Conservation (phyloP, 1,140 invertebrate genomes). For the Antheraea pernyi region DNA sequence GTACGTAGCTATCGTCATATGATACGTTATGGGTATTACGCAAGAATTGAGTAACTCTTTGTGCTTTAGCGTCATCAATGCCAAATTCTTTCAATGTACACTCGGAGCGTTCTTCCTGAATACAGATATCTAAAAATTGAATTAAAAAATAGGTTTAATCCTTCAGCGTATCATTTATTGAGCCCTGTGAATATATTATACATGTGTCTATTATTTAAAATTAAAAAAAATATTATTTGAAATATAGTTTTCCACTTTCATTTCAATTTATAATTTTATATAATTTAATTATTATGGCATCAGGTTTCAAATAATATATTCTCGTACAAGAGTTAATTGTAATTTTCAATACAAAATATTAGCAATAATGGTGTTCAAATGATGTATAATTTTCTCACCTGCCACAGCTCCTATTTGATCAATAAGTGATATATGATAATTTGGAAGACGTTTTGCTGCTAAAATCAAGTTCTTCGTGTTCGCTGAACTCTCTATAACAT, state of each 20-base stretch:
- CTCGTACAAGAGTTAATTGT: too few species aligned
- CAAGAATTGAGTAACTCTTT: constrained; percentile 3
- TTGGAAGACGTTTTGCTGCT: not conserved
- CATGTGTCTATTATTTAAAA: too few species aligned
- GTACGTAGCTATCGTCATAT: not conserved
- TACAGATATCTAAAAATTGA: not conserved
- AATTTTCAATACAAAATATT: too few species aligned
- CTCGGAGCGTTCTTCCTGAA: not conserved
- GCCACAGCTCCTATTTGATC: not conserved
- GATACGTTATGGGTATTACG: not conserved
- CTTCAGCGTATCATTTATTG: not conserved
- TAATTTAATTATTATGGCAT: too few species aligned
- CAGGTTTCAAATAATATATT: too few species aligned
- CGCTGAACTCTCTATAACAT: not conserved
- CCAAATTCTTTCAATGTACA: not conserved
- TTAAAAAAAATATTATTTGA: too few species aligned
- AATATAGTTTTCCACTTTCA: too few species aligned
- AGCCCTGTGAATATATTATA: not conserved
- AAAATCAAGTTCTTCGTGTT: not conserved
- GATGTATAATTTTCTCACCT: not conserved
- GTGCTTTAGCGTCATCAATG: not conserved
- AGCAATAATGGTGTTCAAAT: not conserved
- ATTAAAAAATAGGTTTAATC: not conserved
- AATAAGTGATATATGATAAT: not conserved
- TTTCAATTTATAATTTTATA: too few species aligned